Percentiles rank a stretch among this genome's conserved stretches.
Evolutionary conservation across 2,888 invertebrate genomes (phyloP).

Genomic region (Seira musarum): DNA sequence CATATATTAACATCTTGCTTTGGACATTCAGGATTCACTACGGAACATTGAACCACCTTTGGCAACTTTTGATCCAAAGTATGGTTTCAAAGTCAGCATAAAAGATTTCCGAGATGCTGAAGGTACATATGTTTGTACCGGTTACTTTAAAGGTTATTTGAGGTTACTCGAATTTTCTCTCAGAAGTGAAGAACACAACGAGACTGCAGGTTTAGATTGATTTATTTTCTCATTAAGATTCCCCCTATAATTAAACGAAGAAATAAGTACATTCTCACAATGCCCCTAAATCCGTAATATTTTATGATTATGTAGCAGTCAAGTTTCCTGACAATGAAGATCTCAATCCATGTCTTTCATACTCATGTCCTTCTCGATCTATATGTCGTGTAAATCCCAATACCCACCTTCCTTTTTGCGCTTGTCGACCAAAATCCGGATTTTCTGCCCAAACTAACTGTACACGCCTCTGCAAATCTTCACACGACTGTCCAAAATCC

Average conservation of each 20-base stretch:
- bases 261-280: no score
- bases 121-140: constrained; percentile 48
- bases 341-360: constrained; percentile 39
- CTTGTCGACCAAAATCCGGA: constrained; percentile 26
- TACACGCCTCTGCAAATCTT: constrained; percentile 40
- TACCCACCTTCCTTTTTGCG: constrained; percentile 44
- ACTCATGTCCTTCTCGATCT: constrained; percentile 26
- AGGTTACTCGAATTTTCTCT: constrained; percentile 34
- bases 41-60: constrained; percentile 32
- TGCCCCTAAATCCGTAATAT: not conserved
- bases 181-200: constrained; percentile 29
- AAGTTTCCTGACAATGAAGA: constrained; percentile 41
- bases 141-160: constrained; percentile 15
- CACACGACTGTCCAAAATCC: constrained; percentile 48
- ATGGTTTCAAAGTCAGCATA: constrained; percentile 43
- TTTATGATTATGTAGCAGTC: constrained; percentile 18
- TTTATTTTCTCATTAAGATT: no score
- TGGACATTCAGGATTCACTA: constrained; percentile 25
- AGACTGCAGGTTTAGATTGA: constrained; percentile 26
- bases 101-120: constrained; percentile 30
- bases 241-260: no score
- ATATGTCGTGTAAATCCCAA: constrained; percentile 47
- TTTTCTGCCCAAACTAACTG: constrained; percentile 19
- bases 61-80: constrained; percentile 45
- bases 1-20: no score